These are phyloP conservation scores for Drosophila nigricruria DNA, from an alignment of 2,888 invertebrate genomes.

Conservation along the genomic window DNA sequence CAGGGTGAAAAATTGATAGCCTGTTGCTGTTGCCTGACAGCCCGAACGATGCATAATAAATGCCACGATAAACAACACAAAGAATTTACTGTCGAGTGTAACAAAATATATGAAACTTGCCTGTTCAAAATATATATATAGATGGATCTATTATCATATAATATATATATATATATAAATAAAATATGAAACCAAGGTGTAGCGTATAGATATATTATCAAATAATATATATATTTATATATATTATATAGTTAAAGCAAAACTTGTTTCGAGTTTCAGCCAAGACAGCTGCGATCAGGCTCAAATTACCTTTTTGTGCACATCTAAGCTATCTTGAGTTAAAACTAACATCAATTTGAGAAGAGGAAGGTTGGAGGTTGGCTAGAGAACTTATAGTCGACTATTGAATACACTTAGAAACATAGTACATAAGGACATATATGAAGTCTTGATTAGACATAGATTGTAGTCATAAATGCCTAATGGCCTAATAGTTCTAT, in stretches of 20 bases:
- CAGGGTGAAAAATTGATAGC: constrained; percentile 73
- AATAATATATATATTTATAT: background rate
- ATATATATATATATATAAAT: background rate
- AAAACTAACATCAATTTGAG: constrained; percentile 10
- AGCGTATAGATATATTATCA: background rate
- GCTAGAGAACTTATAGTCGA: background rate
- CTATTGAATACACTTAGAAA: background rate
- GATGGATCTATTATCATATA: constrained; percentile 1
- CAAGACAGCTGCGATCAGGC: background rate
- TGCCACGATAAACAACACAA: constrained; percentile 68
- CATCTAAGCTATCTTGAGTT: background rate
- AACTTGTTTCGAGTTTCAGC: background rate
- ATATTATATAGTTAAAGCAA: background rate
- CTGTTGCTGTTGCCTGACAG: constrained; percentile 59
- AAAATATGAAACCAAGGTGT: background rate
- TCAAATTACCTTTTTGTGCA: background rate
- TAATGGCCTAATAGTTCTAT: too few relatives aligned
- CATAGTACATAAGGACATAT: constrained; percentile 1
- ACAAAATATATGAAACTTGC: constrained; percentile 25
- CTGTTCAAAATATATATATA: constrained; percentile 6
- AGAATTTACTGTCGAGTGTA: constrained; percentile 52
- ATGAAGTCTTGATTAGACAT: background rate
- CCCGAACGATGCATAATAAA: constrained; percentile 76
- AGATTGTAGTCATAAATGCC: background rate
- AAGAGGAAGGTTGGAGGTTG: background rate